A percentile compares a stretch with the other conserved stretches of the same genome.
These are phyloP conservation scores for Eupithecia subfuscata DNA, from an alignment of 2,888 invertebrate species.

Conservation along the genomic window DNA sequence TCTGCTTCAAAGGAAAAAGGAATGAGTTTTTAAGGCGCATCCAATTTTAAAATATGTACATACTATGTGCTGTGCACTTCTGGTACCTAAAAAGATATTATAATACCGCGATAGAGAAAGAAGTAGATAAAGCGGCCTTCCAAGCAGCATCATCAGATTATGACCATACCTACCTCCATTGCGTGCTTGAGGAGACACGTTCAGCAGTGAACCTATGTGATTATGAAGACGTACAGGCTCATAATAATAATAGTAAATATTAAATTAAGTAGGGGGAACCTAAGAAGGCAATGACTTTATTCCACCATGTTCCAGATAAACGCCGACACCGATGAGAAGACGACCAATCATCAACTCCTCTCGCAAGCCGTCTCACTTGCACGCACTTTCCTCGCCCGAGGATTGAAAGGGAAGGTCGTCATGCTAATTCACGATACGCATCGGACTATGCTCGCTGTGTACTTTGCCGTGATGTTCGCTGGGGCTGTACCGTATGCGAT, in stretches of 20 bases:
- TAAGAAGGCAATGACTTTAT: neutral
- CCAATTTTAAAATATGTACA: too few relatives aligned
- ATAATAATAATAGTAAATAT: neutral
- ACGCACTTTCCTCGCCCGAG: neutral
- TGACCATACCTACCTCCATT: too few relatives aligned
- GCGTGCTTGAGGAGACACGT: neutral
- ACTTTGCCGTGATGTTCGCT: slow-evolving; percentile 3
- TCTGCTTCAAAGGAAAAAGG: neutral
- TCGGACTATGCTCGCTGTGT: neutral
- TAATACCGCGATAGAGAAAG: too few relatives aligned
- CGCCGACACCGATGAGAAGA: slow-evolving; percentile 6
- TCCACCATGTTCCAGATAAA: neutral
- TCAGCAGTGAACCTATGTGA: too few relatives aligned
- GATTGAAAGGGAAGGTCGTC: slow-evolving; percentile 8
- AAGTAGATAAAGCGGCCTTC: too few relatives aligned
- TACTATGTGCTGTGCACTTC: too few relatives aligned
- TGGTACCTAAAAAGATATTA: too few relatives aligned
- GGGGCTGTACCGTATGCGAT: neutral
- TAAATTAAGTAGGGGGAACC: neutral
- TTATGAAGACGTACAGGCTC: neutral
- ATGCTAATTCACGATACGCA: neutral
- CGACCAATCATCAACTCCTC: neutral
- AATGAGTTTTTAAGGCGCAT: too few relatives aligned
- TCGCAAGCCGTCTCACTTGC: neutral
- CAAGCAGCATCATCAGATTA: neutral